phyloP scores from a whole-genome alignment of 2,113 vertebrate species.

The Pedionomus torquatus region DNA sequence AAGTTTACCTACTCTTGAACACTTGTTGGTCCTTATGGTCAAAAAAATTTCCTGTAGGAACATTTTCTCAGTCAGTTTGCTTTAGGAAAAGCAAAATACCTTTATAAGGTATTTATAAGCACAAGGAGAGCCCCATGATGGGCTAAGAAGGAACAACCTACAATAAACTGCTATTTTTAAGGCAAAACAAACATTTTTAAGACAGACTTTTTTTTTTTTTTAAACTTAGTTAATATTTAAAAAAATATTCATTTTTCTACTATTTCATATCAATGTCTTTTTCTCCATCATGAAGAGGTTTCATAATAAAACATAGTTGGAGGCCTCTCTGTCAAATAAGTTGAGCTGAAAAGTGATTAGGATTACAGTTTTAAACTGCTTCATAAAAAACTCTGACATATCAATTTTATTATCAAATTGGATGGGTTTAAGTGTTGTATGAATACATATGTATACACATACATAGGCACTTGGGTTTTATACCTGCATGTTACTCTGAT shows the following conservation, averaged over 20 bases:
- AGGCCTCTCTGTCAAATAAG: not conserved
- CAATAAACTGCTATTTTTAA: not conserved
- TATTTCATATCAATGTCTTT: fast-evolving
- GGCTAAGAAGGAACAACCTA: not conserved
- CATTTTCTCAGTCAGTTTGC: not conserved
- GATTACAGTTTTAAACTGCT: not conserved
- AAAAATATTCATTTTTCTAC: not conserved
- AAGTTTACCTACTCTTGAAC: not conserved
- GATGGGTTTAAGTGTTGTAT: not conserved
- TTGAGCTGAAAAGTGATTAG: not conserved
- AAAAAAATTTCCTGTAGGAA: not conserved
- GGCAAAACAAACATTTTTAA: not conserved
- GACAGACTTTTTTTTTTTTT: not conserved
- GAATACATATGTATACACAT: not conserved
- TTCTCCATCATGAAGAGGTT: not conserved
- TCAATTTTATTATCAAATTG: not conserved
- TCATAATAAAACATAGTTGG: not conserved
- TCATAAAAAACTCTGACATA: not conserved
- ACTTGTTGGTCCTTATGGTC: not conserved
- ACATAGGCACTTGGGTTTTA: not conserved
- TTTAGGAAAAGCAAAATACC: not conserved
- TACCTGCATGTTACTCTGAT: not conserved
- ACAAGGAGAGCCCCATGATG: not conserved
- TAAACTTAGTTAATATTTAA: not conserved
- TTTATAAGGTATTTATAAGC: not conserved